Percentiles rank a stretch among this genome's conserved stretches.
These are phyloP conservation scores for Phenganax subtilis DNA, from an alignment of 92 coral and sea anemone species.

Conservation along the genomic window DNA sequence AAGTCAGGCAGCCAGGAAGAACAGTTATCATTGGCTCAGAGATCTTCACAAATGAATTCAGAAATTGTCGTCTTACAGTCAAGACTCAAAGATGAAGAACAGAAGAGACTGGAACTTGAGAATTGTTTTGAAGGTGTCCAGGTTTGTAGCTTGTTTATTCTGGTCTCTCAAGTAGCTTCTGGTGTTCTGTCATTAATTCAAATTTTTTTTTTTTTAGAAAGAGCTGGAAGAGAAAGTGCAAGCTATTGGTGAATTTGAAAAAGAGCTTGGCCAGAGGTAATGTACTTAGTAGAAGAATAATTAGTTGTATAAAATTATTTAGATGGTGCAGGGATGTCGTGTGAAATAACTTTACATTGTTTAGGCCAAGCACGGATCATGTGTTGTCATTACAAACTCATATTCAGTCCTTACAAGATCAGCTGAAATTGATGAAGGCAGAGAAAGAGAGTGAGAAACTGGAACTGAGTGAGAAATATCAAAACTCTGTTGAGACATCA, in stretches of 20 bases:
- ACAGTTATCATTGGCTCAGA: slow-evolving; percentile 64
- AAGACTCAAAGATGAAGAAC: slow-evolving; percentile 69
- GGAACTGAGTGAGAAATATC: slow-evolving; percentile 73
- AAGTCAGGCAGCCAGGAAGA: slow-evolving; percentile 84
- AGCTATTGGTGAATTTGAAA: slow-evolving; percentile 64
- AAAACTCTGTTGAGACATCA: slow-evolving; percentile 58
- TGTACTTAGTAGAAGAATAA: not conserved
- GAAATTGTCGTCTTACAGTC: slow-evolving; percentile 59
- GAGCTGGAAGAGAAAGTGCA: slow-evolving; percentile 70
- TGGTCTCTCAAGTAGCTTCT: not conserved
- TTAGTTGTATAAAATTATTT: not conserved
- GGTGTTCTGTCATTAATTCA: not conserved
- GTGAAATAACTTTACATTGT: not conserved
- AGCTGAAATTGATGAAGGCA: slow-evolving; percentile 53
- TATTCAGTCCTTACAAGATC: slow-evolving; percentile 63
- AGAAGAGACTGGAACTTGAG: slow-evolving; percentile 43
- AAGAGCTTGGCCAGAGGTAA: slow-evolving; percentile 77
- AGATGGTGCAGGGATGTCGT: not conserved
- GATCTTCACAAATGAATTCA: slow-evolving; percentile 78
- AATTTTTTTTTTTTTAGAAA: slow-evolving; percentile 47
- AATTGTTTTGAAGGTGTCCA: slow-evolving; percentile 64
- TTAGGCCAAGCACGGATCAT: slow-evolving; percentile 80
- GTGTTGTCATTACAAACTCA: slow-evolving; percentile 65
- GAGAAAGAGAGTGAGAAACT: slow-evolving; percentile 79
- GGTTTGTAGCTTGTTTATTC: slow-evolving; percentile 36